Base-by-base conservation (phyloP, 2,888 invertebrate genomes). In the Caenorhabditis zanzibari region DNA sequence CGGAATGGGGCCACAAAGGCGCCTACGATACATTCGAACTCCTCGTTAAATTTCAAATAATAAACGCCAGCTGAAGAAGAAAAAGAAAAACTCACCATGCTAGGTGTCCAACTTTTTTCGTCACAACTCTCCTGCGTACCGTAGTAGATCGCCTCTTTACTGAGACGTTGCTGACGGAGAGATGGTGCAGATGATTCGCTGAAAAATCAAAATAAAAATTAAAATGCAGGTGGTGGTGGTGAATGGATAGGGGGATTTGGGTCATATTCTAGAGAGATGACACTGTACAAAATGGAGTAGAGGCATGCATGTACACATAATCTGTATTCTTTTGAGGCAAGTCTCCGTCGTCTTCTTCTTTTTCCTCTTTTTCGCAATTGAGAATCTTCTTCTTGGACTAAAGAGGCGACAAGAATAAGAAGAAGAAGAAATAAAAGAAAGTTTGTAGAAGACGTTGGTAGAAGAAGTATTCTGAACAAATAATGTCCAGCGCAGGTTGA, bases 141-240 rank as follows among this genome's bases (percentile, higher is more conserved):
- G 82, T 79, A 77, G 72, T 79, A 77, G 24, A 79, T 86, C 41
- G 85, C 82, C 52, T 87, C 86, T 47, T 82, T 81, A 44, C 68
- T 73, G 38, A 85, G 80, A 54, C 85, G 82, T 52, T 76, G 72
- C 59, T 82, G 82, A 22, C 86, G 84, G 16, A 86, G 76, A 10
- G 87, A 87, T 22, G 87, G 86, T 7, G 85, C 87, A 49, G 87
- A 86, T 54, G 87, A 87, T 68, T 86, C 87, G 72, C 85, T 86
- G 84, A 79, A 87, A 85, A 76, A 63, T 22, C 5, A 22, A 14
- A 54, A 26, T 26, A 26, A 22, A 14, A 14, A 54, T 54, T 19
- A 24, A n/a, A n/a, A n/a, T 54, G 24, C n/a, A 22, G 52, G 52
- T 32, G 52, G 63, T 24, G 24, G 26, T 28, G 32, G 38, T 52